Evolutionary conservation across 2,113 vertebrate species (phyloP), one percentile per base, ranked within the genome.

Genomic region (Nothobranchius kuhntae): DNA sequence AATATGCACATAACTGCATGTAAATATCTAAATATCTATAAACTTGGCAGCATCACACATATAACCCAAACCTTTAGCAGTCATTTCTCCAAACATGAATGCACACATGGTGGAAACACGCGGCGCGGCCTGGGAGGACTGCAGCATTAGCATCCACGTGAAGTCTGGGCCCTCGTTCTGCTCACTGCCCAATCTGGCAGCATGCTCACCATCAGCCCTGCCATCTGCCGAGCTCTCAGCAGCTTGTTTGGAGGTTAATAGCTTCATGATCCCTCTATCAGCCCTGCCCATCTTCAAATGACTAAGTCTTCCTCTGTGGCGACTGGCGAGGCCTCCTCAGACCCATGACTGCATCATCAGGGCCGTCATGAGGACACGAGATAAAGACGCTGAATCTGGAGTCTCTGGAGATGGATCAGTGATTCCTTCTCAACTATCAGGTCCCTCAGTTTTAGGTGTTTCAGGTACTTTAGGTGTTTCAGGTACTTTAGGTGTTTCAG

Each of bases 221-320:
- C 89, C 90, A 89, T 91, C 87, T 91, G 83, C 83, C 78, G 73
- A 82, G 88, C 85, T 87, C 84, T 86, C 86, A 89, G 89, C 89
- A 89, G 90, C 89, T 90, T 91, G 87, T 92, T 91, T 87, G 71
- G 79, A 89, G 89, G 91, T 87, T 85, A 90, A 90, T 89, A 87
- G 87, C 90, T 84, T 82, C 86, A 86, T 83, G 90, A 89, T 90
- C 86, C 67, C 81, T 51, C 85, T 89, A 91, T 92, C 91, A 88
- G 79, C 85, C 79, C 77, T 80, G 82, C 81, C 80, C 85, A 90
- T 90, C 90, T 91, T 87, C 83, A 90, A 90, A 89, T 84, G 82
- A 81, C 85, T 90, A 86, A 91, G 80, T 87, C 71, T 87, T 86
- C 85, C 81, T 86, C 74, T 86, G 83, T 89, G 82, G 77, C 84